Percentiles rank a stretch among this genome's conserved stretches.
Conservation (phyloP, 2,113 vertebrate genomes). For the Megaceryle maxima region DNA sequence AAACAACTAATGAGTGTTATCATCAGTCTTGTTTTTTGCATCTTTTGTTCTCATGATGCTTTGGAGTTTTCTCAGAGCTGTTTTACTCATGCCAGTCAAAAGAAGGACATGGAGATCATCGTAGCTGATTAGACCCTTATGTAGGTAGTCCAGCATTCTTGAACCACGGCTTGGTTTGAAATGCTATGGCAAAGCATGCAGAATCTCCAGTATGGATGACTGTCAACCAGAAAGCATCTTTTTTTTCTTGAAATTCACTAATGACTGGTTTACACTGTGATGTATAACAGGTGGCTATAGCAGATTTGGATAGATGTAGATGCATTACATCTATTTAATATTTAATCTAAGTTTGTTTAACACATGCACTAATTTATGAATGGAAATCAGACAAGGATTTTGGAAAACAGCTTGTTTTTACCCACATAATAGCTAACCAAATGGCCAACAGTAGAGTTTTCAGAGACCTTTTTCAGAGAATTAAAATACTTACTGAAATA, state of each 20-base stretch:
- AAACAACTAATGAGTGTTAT: not conserved
- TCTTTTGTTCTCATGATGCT: not conserved
- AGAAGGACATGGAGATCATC: not conserved
- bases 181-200: not conserved
- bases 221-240: not conserved
- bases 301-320: not conserved
- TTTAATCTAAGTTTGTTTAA: slow-evolving; percentile 34
- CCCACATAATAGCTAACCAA: slow-evolving; percentile 7
- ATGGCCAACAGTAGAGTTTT: not conserved
- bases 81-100: not conserved
- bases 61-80: not conserved
- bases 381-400: slow-evolving; percentile 22
- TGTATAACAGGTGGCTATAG: not conserved
- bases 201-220: not conserved
- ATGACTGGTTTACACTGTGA: not conserved
- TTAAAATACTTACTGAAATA: slow-evolving; percentile 4
- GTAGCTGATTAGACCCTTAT: not conserved
- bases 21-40: not conserved
- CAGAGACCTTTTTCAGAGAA: not conserved
- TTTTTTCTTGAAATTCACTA: not conserved
- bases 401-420: not conserved
- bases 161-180: not conserved
- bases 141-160: not conserved
- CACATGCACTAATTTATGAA: slow-evolving; percentile 37
- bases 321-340: not conserved